Evolutionary conservation across 2,113 vertebrate species (phyloP).

Genomic region (Scartelaos histophorus): DNA sequence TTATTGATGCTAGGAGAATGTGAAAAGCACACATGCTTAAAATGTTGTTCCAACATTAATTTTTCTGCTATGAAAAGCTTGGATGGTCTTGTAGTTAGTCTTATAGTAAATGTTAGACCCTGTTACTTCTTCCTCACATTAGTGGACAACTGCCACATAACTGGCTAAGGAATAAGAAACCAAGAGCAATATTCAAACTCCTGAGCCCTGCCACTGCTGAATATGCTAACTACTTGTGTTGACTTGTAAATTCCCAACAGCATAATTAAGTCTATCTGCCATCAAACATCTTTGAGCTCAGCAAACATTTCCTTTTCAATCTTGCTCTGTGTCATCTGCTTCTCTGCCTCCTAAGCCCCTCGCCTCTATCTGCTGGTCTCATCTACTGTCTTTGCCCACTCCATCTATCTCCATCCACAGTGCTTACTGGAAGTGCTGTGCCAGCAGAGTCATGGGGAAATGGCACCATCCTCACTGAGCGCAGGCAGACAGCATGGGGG

Average conservation of each 20-base stretch:
- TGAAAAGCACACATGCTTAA: slow-evolving; percentile 2
- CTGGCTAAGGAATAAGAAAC: background rate
- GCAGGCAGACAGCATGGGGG: slow-evolving; percentile 49
- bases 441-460: slow-evolving; percentile 61
- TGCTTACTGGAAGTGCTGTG: slow-evolving; percentile 60
- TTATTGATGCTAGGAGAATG: slow-evolving; percentile 36
- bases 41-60: background rate
- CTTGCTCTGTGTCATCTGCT: slow-evolving; percentile 59
- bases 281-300: slow-evolving; percentile 54
- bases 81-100: background rate
- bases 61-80: background rate
- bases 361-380: slow-evolving; percentile 55
- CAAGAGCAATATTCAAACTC: slow-evolving; percentile 18
- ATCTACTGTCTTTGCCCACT: slow-evolving; percentile 46
- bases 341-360: slow-evolving; percentile 40
- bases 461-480: slow-evolving; percentile 56
- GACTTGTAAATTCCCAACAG: slow-evolving; percentile 18
- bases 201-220: slow-evolving; percentile 2
- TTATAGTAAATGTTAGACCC: background rate
- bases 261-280: slow-evolving; percentile 37
- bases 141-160: background rate
- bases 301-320: slow-evolving; percentile 64
- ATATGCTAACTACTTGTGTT: background rate
- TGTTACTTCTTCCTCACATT: background rate
- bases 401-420: slow-evolving; percentile 56